Percentiles rank a stretch among this genome's conserved stretches.
phyloP scores from a whole-genome alignment of 2,113 vertebrate genomes.

The Meleagris gallopavo region DNA sequence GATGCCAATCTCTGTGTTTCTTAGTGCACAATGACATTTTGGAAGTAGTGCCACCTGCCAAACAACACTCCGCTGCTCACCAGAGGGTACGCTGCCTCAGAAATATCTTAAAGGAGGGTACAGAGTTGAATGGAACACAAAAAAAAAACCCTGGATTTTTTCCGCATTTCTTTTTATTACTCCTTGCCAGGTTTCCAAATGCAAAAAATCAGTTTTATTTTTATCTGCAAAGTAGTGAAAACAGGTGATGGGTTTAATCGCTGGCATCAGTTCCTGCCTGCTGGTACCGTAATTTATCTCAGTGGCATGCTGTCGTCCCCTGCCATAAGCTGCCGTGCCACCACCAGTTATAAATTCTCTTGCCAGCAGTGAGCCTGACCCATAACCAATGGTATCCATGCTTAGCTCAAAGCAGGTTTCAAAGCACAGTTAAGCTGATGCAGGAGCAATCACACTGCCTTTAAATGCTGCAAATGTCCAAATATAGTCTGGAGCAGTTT shows the following conservation, averaged over 20 bases:
- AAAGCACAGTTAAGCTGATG: neutral
- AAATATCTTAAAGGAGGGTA: slow-evolving; percentile 11
- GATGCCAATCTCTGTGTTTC: slow-evolving; percentile 56
- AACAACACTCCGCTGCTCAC: slow-evolving; percentile 42
- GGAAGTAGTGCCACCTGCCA: slow-evolving; percentile 69
- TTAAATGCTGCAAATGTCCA: neutral
- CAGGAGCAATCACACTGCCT: neutral
- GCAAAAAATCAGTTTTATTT: neutral
- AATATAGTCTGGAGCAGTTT: neutral
- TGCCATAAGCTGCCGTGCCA: neutral
- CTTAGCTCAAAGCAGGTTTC: neutral
- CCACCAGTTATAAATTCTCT: neutral
- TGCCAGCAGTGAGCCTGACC: neutral
- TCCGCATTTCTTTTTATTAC: neutral
- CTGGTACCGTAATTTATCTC: slow-evolving; percentile 28
- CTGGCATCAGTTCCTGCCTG: slow-evolving; percentile 18
- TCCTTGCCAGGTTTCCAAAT: neutral
- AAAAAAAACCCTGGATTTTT: neutral
- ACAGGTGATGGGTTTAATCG: slow-evolving; percentile 1
- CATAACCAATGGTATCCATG: neutral
- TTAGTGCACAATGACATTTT: slow-evolving; percentile 54
- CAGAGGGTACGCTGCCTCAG: neutral
- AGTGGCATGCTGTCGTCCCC: neutral
- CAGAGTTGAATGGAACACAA: neutral
- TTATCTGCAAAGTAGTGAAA: neutral